Conservation (phyloP, 1,140 invertebrate genomes). For the roundworm (Caenorhabditis elegans) region DNA sequence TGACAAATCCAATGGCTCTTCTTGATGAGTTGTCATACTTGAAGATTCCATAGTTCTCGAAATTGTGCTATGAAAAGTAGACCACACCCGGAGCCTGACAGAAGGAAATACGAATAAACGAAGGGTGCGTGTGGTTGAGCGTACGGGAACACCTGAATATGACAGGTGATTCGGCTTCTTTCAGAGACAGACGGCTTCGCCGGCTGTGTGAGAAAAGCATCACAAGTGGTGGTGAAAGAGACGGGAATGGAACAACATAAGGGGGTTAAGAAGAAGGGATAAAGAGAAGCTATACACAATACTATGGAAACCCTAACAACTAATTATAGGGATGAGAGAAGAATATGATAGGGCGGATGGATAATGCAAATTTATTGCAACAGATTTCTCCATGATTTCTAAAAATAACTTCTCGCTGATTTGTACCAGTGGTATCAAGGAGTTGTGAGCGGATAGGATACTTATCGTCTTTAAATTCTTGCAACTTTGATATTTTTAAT, state of each 20-base stretch:
- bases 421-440: too few relatives aligned
- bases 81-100: too few relatives aligned
- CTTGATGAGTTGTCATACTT: neutral
- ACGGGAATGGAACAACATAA: neutral
- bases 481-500: too few relatives aligned
- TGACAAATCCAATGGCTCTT: constrained; percentile 8
- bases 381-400: too few relatives aligned
- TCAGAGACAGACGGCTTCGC: neutral
- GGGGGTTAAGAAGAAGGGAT: neutral
- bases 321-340: neutral
- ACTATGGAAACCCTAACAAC: too few relatives aligned
- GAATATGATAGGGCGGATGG: too few relatives aligned
- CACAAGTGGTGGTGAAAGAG: neutral
- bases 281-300: neutral
- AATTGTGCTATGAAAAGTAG: too few relatives aligned
- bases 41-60: neutral
- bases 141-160: neutral
- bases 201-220: neutral
- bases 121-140: neutral
- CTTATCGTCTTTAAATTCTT: too few relatives aligned
- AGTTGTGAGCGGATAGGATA: too few relatives aligned
- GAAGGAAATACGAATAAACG: too few relatives aligned
- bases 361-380: too few relatives aligned
- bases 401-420: too few relatives aligned
- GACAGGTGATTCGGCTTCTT: constrained; percentile 18